These are phyloP conservation scores for Ptychodera flava DNA, from an alignment of 35 echinoderm and acorn worm species.

Conservation along the genomic window DNA sequence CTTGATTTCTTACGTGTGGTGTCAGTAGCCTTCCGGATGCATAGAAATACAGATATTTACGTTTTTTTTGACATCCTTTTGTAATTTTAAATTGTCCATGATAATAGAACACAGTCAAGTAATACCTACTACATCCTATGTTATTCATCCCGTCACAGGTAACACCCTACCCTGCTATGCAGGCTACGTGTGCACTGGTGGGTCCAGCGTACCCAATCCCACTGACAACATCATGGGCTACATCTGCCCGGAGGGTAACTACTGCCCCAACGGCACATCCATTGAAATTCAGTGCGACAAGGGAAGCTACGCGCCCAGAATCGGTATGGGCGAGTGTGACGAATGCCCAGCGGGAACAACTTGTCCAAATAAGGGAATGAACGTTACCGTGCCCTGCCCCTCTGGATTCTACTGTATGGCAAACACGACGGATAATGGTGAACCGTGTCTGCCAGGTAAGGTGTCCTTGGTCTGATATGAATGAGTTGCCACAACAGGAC, in stretches of 20 bases:
- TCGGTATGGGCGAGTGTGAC: conserved; percentile 52
- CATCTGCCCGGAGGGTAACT: conserved; percentile 85
- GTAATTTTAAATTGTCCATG: too few species aligned
- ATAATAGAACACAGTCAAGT: too few species aligned
- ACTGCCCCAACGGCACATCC: conserved; percentile 57
- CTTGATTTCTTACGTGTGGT: too few species aligned
- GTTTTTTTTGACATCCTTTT: too few species aligned
- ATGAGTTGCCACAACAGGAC: too few species aligned
- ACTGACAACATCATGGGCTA: conserved; percentile 63
- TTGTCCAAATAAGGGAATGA: conserved; percentile 83
- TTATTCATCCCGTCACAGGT: conserved; percentile 31
- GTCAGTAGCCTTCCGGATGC: too few species aligned
- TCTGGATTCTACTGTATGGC: conserved; percentile 73
- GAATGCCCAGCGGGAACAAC: conserved; percentile 74
- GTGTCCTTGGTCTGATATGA: too few species aligned
- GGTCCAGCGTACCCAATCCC: conserved; percentile 71
- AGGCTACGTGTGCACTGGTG: conserved; percentile 81
- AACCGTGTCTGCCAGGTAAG: conserved; percentile 77
- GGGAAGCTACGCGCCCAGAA: conserved; percentile 72
- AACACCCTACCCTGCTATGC: conserved; percentile 62
- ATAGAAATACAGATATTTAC: too few species aligned
- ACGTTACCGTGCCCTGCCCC: conserved; percentile 63
- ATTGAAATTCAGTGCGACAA: conserved; percentile 63
- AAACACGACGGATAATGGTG: conserved; percentile 63
- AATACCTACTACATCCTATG: too few species aligned